Evolutionary conservation across 35 echinoderm and acorn worm species (phyloP).

Genomic region (Anneissia japonica): DNA sequence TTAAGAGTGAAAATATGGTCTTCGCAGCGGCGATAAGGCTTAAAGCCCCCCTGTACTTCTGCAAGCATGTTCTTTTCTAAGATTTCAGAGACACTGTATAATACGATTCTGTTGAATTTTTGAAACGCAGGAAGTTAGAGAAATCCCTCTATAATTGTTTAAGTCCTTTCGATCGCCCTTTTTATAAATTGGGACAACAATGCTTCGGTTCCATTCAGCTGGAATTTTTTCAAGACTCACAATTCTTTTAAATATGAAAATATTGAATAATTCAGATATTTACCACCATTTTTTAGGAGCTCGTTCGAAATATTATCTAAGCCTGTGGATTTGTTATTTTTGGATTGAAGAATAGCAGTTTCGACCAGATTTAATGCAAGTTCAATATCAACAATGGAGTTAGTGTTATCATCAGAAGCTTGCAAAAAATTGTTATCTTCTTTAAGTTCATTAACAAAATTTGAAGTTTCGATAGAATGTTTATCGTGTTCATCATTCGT

Average conservation of each 20-base stretch:
- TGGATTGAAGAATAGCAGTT: not conserved
- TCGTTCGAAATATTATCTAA: not conserved
- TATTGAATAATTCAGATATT: not conserved
- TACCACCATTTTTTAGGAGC: not conserved
- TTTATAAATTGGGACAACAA: not conserved
- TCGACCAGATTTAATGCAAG: not conserved
- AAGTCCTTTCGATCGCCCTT: not conserved
- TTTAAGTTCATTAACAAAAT: no score
- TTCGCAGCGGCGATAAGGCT: no score
- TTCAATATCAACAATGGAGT: not conserved
- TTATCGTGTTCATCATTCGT: no score
- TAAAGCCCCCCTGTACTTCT: no score
- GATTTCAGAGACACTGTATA: no score
- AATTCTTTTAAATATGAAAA: not conserved
- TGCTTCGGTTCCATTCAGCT: not conserved
- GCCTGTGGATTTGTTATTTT: not conserved
- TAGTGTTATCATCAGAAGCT: no score
- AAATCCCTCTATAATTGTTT: not conserved
- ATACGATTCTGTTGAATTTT: no score
- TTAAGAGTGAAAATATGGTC: no score
- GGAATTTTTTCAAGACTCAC: not conserved
- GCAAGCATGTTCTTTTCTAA: no score
- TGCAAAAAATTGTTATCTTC: no score
- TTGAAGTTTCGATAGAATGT: no score
- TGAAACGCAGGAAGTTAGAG: no score